Conservation (phyloP, 1,140 invertebrate genomes). For the Lethrus apterus region DNA sequence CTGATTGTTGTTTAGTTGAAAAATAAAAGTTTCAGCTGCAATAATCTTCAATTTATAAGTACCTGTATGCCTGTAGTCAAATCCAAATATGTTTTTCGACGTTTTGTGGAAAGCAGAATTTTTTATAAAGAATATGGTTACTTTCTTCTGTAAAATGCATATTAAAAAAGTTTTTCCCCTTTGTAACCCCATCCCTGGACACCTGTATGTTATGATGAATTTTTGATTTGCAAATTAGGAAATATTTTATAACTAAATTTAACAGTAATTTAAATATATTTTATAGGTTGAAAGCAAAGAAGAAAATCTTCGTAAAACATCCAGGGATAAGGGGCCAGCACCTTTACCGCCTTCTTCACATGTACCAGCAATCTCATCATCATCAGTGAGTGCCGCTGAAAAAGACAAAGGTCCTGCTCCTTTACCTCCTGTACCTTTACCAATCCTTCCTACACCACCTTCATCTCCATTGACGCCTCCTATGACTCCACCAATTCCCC, state of each 20-base stretch:
- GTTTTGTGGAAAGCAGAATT: too few relatives aligned
- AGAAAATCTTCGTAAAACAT: constrained; percentile 33
- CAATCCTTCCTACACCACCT: constrained; percentile 45
- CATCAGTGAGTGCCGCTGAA: constrained; percentile 34
- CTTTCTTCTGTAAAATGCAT: too few relatives aligned
- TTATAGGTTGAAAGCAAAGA: constrained; percentile 50
- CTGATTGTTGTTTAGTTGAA: too few relatives aligned
- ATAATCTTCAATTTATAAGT: too few relatives aligned
- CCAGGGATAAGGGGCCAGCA: constrained; percentile 60
- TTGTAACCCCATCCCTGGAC: too few relatives aligned
- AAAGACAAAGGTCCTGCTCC: constrained; percentile 49
- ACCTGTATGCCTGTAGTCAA: too few relatives aligned
- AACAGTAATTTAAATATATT: constrained; percentile 9
- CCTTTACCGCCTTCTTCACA: constrained; percentile 49
- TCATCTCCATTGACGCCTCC: constrained; percentile 41
- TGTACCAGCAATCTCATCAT: constrained; percentile 17
- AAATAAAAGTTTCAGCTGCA: too few relatives aligned
- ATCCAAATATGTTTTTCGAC: too few relatives aligned
- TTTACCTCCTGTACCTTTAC: constrained; percentile 33
- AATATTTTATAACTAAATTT: not conserved
- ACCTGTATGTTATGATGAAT: too few relatives aligned
- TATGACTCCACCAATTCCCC: constrained; percentile 26
- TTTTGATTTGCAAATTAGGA: too few relatives aligned
- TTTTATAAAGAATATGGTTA: too few relatives aligned
- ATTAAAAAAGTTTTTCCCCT: too few relatives aligned